These are phyloP conservation scores for Sorex maritimensis DNA, from an alignment of 2,797 vertebrate genomes.

Conservation along the genomic window DNA sequence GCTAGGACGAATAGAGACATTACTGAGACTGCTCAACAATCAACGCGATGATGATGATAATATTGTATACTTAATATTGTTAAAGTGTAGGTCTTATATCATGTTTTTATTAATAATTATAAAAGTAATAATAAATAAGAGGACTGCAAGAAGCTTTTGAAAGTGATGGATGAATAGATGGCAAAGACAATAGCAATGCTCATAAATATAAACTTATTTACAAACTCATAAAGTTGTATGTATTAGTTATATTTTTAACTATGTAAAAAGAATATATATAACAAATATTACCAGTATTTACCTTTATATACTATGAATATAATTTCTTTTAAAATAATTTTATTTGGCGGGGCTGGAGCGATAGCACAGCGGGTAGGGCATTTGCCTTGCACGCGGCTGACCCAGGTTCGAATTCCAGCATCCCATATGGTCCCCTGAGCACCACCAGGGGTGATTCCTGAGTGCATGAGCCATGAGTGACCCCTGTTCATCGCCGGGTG, in stretches of 20 bases:
- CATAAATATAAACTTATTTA: not conserved
- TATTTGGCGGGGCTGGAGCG: not conserved
- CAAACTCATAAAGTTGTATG: not conserved
- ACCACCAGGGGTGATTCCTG: no score
- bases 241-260: slow-evolving; percentile 5
- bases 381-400: no score
- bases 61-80: not conserved
- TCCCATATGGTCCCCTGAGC: no score
- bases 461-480: no score
- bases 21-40: no score
- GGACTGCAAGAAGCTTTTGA: not conserved
- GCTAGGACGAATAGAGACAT: no score
- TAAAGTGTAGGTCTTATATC: not conserved
- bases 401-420: no score
- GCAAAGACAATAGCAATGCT: not conserved
- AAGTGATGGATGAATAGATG: not conserved
- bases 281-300: not conserved
- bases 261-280: not conserved
- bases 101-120: not conserved
- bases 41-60: no score
- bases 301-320: not conserved
- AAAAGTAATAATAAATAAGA: not conserved
- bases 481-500: no score
- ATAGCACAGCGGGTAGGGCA: no score
- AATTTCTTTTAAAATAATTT: not conserved